A percentile compares a stretch with the other conserved stretches of the same genome.
Conservation (phyloP, 2,888 invertebrate genomes). For the Ectobius pallidus region DNA sequence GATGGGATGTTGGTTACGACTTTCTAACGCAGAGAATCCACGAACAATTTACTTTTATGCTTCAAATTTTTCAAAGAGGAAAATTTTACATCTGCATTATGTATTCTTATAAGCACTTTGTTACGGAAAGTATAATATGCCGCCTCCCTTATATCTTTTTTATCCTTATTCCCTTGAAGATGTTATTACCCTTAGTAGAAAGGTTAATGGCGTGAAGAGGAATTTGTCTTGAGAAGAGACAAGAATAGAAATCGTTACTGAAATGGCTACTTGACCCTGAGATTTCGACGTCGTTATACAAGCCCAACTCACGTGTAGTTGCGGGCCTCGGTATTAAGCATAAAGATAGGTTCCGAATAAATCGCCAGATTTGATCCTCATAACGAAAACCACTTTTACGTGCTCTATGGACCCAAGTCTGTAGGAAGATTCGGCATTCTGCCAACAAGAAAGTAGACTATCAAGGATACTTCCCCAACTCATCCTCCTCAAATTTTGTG, state of each 20-base stretch:
- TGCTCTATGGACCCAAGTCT: not conserved
- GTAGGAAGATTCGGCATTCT: not conserved
- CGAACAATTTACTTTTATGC: no score
- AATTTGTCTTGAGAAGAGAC: not conserved
- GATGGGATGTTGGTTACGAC: no score
- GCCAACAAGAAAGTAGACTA: not conserved
- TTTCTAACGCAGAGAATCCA: no score
- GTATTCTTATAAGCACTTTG: no score
- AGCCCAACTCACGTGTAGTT: not conserved
- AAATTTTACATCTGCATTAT: no score
- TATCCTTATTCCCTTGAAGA: no score
- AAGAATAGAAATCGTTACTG: not conserved
- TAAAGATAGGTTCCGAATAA: not conserved
- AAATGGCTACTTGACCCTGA: not conserved
- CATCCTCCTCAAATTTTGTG: no score
- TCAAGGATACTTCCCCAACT: no score
- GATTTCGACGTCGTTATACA: not conserved
- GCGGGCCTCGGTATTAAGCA: not conserved
- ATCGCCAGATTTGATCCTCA: not conserved
- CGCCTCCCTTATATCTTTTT: no score
- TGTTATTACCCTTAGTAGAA: slow-evolving; percentile 1
- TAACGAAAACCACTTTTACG: not conserved
- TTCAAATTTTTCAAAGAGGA: no score
- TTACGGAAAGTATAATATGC: no score
- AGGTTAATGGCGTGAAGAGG: slow-evolving; percentile 1